These are phyloP conservation scores for Staurois parvus DNA, from an alignment of 2,797 vertebrate genomes.

Conservation along the genomic window DNA sequence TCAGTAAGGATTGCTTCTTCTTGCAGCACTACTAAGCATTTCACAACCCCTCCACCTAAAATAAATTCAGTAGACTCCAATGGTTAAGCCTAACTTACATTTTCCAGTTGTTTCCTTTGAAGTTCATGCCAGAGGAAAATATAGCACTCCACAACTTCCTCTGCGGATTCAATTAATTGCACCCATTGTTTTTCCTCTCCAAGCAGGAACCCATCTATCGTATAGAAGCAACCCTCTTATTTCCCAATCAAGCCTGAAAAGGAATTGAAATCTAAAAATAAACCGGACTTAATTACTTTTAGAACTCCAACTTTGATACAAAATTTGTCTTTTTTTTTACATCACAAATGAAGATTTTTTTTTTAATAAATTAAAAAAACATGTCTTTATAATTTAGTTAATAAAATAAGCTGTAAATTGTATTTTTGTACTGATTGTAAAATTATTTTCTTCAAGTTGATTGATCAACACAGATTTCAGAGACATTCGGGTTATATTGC, in stretches of 20 bases:
- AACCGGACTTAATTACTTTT: not conserved
- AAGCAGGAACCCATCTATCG: conserved; percentile 4
- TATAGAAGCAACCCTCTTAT: conserved; percentile 12
- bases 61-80: not conserved
- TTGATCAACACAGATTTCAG: too few relatives aligned
- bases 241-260: conserved; percentile 41
- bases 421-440: too few relatives aligned
- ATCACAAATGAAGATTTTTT: not conserved
- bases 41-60: not conserved
- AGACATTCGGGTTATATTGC: too few relatives aligned
- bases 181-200: conserved; percentile 40
- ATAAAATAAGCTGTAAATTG: too few relatives aligned
- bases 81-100: not conserved
- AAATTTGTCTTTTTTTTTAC: not conserved
- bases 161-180: conserved; percentile 22
- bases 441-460: too few relatives aligned
- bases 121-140: not conserved
- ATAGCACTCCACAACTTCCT: conserved; percentile 17
- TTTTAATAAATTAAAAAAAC: too few relatives aligned
- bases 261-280: conserved; percentile 35
- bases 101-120: not conserved
- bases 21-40: not conserved
- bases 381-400: too few relatives aligned
- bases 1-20: not conserved
- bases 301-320: not conserved